These are phyloP conservation scores for Microctenopoma steveboyesi DNA, from an alignment of 2,797 vertebrate species.

Conservation along the genomic window DNA sequence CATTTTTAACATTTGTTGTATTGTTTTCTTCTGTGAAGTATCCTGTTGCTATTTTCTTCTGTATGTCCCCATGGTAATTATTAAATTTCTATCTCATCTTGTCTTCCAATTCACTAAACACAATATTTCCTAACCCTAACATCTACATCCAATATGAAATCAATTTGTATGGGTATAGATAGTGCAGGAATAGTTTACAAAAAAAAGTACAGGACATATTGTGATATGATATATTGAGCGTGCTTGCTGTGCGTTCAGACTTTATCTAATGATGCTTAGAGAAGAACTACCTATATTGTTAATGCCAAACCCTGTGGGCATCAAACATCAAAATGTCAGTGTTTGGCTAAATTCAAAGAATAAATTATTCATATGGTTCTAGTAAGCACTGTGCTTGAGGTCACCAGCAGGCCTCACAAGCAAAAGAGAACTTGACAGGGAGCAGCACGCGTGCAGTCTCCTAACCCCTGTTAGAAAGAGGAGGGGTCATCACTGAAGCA, in stretches of 20 bases:
- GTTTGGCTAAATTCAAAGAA: constrained; percentile 78
- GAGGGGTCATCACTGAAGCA: constrained; percentile 78
- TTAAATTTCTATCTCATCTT: constrained; percentile 53
- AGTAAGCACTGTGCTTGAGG: constrained; percentile 80
- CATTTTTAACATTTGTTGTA: constrained; percentile 32
- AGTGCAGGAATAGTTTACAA: constrained; percentile 7
- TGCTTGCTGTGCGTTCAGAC: constrained; percentile 66
- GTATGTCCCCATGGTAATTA: constrained; percentile 29
- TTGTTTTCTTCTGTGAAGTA: constrained; percentile 30
- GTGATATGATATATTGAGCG: constrained; percentile 25
- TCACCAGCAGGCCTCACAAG: constrained; percentile 81
- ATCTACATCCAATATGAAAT: constrained; percentile 47
- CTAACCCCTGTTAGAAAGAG: constrained; percentile 71
- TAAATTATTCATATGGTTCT: constrained; percentile 86
- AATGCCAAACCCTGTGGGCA: constrained; percentile 77
- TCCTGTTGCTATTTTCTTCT: constrained; percentile 34
- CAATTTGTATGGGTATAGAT: constrained; percentile 51
- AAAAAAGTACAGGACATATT: too few relatives aligned
- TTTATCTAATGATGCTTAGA: constrained; percentile 75
- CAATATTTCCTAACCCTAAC: constrained; percentile 57
- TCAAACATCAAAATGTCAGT: constrained; percentile 83
- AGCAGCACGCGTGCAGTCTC: constrained; percentile 78
- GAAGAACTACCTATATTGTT: constrained; percentile 78
- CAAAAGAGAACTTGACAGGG: constrained; percentile 83
- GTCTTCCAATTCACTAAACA: constrained; percentile 50